Conservation (phyloP, 2,113 vertebrate genomes). For the Hippocampus barbouri region DNA sequence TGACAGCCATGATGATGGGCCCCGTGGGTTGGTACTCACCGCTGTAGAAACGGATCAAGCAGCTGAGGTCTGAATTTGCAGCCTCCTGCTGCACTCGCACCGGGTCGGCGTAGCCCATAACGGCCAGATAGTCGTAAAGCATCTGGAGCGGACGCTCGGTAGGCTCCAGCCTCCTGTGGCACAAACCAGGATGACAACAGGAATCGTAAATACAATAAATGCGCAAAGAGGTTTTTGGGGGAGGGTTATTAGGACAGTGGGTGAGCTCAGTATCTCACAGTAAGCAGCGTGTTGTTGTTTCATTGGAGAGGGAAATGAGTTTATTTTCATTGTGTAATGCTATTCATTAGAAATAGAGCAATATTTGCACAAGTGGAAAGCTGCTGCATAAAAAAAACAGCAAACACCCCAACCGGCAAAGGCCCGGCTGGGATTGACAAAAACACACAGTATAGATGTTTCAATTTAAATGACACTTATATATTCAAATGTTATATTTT, state of each 20-base stretch:
- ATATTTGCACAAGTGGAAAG: constrained; percentile 9
- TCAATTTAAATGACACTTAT: background rate
- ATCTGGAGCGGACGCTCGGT: constrained; percentile 88
- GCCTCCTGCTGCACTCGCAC: constrained; percentile 88
- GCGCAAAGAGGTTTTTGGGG: background rate
- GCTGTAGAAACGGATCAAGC: constrained; percentile 92
- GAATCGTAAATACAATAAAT: background rate
- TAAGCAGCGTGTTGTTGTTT: background rate
- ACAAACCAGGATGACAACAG: background rate
- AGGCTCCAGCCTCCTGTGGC: constrained; percentile 83
- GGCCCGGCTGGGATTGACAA: background rate
- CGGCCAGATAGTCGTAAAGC: constrained; percentile 86
- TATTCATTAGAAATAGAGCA: background rate
- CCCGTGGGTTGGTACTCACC: constrained; percentile 75
- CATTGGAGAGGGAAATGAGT: background rate
- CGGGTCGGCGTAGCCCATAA: constrained; percentile 84
- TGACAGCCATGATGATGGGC: background rate
- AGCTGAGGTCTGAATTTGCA: constrained; percentile 90
- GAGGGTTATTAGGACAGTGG: background rate
- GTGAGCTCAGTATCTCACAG: background rate
- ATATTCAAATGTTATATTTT: too few species aligned
- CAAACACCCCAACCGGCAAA: background rate
- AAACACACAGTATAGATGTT: background rate
- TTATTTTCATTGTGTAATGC: background rate
- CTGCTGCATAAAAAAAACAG: background rate